phyloP scores from a whole-genome alignment of 2,888 invertebrate species.

The Ochropacha duplaris region DNA sequence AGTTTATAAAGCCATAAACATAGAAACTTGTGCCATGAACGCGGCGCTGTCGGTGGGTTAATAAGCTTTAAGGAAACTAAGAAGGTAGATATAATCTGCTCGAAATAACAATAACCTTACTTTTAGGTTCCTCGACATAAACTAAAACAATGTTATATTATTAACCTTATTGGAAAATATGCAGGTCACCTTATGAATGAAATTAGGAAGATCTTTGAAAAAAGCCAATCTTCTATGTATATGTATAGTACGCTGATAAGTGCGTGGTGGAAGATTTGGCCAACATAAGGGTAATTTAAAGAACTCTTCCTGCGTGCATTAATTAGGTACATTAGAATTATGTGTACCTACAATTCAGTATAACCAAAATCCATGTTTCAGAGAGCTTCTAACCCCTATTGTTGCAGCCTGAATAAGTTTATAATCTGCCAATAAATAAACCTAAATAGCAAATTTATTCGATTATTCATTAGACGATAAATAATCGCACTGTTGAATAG shows the following conservation, averaged over 20 bases:
- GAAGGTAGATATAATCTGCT: constrained; percentile 1
- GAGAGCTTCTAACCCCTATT: not conserved
- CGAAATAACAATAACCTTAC: not conserved
- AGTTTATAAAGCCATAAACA: constrained; percentile 22
- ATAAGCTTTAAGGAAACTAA: constrained; percentile 2
- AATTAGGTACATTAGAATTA: no score
- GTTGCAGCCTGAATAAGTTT: not conserved
- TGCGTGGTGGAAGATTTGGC: no score
- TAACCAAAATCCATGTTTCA: no score
- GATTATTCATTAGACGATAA: not conserved
- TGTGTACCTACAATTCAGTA: no score
- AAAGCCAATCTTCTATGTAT: no score
- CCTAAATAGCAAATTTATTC: not conserved
- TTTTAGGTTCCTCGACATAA: not conserved
- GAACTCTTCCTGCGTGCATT: no score
- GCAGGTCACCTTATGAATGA: not conserved
- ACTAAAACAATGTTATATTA: no score
- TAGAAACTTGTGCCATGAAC: constrained; percentile 10
- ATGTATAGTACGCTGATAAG: no score
- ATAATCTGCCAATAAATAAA: not conserved
- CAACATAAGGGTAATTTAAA: no score
- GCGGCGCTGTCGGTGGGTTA: constrained; percentile 7
- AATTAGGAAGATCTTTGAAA: not conserved
- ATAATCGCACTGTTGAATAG: not conserved
- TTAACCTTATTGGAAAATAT: no score